These are phyloP conservation scores for Grus americana DNA, from an alignment of 2,113 vertebrate species.

Conservation along the genomic window DNA sequence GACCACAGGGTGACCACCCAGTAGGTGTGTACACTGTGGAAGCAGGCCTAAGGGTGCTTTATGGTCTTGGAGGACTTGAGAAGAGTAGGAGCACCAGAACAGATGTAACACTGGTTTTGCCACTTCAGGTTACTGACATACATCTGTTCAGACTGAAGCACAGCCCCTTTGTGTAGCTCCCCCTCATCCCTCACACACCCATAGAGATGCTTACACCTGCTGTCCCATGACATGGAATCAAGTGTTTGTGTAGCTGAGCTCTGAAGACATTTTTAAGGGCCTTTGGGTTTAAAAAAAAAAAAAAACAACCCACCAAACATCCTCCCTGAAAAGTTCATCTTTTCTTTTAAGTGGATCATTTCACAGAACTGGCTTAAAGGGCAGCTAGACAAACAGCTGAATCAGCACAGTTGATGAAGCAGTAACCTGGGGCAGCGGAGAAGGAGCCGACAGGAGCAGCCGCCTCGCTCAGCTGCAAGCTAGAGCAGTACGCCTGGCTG, in stretches of 20 bases:
- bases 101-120: background rate
- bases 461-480: background rate
- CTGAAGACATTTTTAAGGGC: background rate
- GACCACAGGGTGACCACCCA: background rate
- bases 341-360: slow-evolving; percentile 18
- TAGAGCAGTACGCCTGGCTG: background rate
- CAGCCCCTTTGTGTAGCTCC: background rate
- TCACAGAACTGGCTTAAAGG: slow-evolving; percentile 25
- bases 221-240: background rate
- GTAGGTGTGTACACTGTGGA: background rate
- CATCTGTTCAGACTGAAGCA: background rate
- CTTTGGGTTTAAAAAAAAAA: background rate
- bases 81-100: background rate
- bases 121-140: background rate
- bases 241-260: background rate
- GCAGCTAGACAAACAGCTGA: slow-evolving; percentile 20
- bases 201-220: background rate
- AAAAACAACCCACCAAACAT: fast-evolving
- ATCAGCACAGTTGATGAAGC: background rate
- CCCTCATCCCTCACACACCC: background rate
- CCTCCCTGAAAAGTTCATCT: background rate
- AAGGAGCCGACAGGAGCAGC: background rate
- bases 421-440: background rate
- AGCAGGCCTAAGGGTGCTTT: background rate
- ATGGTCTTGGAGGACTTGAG: background rate